Evolutionary conservation across 2,797 vertebrate species (phyloP), one percentile per base, ranked within the genome.

Genomic region (Spinibarbus caldwelli): DNA sequence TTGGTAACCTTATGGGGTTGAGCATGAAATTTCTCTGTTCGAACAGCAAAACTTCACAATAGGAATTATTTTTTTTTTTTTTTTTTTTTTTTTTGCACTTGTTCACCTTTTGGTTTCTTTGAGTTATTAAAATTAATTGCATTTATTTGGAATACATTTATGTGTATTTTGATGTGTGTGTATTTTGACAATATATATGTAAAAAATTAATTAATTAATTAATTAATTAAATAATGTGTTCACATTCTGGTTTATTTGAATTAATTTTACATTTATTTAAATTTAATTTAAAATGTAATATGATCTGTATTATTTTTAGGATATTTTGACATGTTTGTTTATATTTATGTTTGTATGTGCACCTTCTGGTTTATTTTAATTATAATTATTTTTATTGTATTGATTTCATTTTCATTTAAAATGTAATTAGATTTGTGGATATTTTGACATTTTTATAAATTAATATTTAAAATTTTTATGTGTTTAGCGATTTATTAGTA

Each of bases 1-100:
- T 77, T 36, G 47, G 29, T 77, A 38, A 77, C 75, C 31, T 77
- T 59, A 59, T 1, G 11, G 21, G 21, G 75, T 77, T 78, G 34
- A 59, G 75, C 52, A 9, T 59, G 52, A 78, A 26, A 78, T 78
- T 26, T 54, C 73, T 52, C 31, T 36, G 19, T 34, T 12, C 47
- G n/a, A 41, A 70, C 38, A 5, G 21, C 36, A 41, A 38, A 70
- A 23, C 36, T 36, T 34, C 66, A 38, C 34, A 67, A 7, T 26
- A 10, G 14, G 41, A 70, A 41, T n/a, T n/a, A 19, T 41, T 14
- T n/a, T 43, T n/a, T 71, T 2, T 26, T 2, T 26, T 17, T 2
- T 31, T 14, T 71, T n/a, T 72, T 2, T 45, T 2, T 26, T 19
- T 6, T 31, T 15, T 34, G 38, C 38, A 4, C 68, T 43, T 23